These are phyloP conservation scores for Mastomys natalensis DNA, from an alignment of 2,113 vertebrate genomes.

Conservation along the genomic window DNA sequence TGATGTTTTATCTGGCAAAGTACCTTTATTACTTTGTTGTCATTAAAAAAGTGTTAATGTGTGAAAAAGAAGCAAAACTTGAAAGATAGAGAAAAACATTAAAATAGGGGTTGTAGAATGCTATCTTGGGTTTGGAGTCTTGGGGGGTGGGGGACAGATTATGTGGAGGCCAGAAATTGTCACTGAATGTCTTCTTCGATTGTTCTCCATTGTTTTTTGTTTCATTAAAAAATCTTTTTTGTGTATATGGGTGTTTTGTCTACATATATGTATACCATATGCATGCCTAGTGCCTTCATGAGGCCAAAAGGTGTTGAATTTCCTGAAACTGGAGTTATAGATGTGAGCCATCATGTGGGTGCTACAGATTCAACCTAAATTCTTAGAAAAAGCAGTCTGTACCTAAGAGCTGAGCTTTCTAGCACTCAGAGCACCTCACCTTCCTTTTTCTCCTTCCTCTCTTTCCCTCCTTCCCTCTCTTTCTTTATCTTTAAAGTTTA, in stretches of 20 bases:
- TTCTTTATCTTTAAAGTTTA: constrained; percentile 12
- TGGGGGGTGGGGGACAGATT: background rate
- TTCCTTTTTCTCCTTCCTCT: background rate
- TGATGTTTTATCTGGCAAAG: constrained; percentile 34
- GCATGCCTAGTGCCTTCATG: background rate
- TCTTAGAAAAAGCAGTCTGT: background rate
- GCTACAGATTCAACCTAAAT: background rate
- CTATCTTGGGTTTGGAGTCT: constrained; percentile 24
- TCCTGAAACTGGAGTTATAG: background rate
- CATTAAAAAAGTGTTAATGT: constrained; percentile 9
- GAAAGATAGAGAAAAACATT: constrained; percentile 50
- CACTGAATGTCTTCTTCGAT: background rate
- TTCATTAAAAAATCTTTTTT: background rate
- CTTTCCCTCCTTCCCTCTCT: background rate
- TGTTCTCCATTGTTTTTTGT: background rate
- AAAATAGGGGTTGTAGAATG: constrained; percentile 54
- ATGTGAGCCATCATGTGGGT: background rate
- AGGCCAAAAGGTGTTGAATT: background rate
- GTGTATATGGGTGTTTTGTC: background rate
- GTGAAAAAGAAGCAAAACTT: constrained; percentile 35
- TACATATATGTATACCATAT: background rate
- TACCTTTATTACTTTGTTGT: constrained; percentile 15
- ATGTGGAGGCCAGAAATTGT: background rate
- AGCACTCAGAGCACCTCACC: background rate
- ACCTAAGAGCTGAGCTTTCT: background rate